phyloP scores from a whole-genome alignment of 2,888 invertebrate species.

The Hermaeophaga mercurialis region DNA sequence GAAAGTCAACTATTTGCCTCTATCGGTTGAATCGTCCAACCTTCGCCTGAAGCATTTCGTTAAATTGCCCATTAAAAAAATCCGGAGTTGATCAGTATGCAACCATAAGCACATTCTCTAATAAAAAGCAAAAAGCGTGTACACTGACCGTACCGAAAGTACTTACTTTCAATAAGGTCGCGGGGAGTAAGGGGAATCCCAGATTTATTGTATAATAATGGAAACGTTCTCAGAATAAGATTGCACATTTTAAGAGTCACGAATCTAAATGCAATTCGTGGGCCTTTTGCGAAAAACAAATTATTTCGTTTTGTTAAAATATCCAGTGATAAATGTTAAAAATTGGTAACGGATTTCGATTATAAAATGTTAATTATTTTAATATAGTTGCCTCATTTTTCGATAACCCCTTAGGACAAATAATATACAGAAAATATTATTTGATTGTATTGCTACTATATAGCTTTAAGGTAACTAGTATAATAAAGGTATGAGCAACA shows the following conservation, averaged over 20 bases:
- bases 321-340: too few relatives aligned
- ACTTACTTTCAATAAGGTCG: conserved; percentile 10
- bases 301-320: too few relatives aligned
- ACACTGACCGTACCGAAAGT: conserved; percentile 12
- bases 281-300: too few relatives aligned
- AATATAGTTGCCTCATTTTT: too few relatives aligned
- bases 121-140: conserved; percentile 11
- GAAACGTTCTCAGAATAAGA: conserved; percentile 1
- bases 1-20: conserved; percentile 16
- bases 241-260: conserved; percentile 1
- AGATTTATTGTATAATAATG: conserved; percentile 16
- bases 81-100: conserved; percentile 14
- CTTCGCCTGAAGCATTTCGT: conserved; percentile 25
- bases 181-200: neutral
- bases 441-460: neutral
- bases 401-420: neutral
- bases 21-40: conserved; percentile 19
- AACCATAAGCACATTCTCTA: conserved; percentile 12
- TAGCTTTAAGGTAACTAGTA: conserved; percentile 21
- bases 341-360: too few relatives aligned
- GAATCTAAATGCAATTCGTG: too few relatives aligned
- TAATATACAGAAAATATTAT: neutral
- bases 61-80: conserved; percentile 16
- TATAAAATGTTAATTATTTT: too few relatives aligned
- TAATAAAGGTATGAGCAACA: conserved; percentile 19